Evolutionary conservation across 2,888 invertebrate species (phyloP), one percentile per base, ranked within the genome.

Genomic region (Graphium colonna): DNA sequence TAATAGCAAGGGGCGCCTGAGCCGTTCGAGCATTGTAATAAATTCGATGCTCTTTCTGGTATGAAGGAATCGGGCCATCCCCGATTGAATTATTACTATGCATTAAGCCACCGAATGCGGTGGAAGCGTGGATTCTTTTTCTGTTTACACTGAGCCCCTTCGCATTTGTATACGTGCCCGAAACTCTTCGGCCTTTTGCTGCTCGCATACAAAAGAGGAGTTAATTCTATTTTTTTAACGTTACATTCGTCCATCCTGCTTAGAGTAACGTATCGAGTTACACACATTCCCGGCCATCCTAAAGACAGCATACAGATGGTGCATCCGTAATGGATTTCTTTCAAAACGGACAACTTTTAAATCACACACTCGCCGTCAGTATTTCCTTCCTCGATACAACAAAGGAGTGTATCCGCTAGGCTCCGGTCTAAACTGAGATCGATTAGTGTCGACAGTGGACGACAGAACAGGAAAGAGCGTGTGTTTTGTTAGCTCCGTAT

Each of bases 61-160:
- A 85, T 79, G 82, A 78, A 74, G 74, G 71, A 75, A 84, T 71
- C 78, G 75, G 74, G 71, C 75, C 75, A 72, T 75, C 73, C 68
- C 68, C 79, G 78, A 88, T 87, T 88, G 89, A 89, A 87, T 87
- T 87, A 89, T 89, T 85, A 77, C 79, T 86, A 87, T 88, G 82
- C 81, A 84, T 81, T 88, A 85, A 88, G 85, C 87, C 81, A 73
- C 77, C 75, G 71, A 77, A 80, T 82, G 77, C 81, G 65, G 77
- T 67, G 71, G 79, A 79, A 79, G 79, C 79, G 75, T 75, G 60
- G 60, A 65, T 76, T 82, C 80, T 83, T 86, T 82, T 77, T 74
- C 77, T 78, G 76, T 82, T 82, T 71, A 76, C 77, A 64, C 65
- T 79, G 78, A 81, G 77, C 79, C 69, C 63, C 67, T 66, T 67